phyloP scores from a whole-genome alignment of 2,888 invertebrate species.

The Diaphora mendica region DNA sequence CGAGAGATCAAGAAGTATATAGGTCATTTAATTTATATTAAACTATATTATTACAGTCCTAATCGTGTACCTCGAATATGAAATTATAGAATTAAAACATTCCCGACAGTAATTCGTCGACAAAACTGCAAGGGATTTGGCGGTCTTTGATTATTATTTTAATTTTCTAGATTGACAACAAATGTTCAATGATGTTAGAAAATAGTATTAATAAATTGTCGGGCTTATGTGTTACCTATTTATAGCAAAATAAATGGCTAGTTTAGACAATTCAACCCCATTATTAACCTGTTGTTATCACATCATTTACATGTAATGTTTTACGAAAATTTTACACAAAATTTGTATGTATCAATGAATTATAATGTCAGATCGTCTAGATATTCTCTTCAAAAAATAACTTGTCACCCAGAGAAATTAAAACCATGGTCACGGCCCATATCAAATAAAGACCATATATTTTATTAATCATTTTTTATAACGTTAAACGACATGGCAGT shows the following conservation, averaged over 20 bases:
- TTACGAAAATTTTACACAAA: background rate
- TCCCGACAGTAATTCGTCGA: constrained; percentile 66
- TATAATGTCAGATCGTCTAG: no score
- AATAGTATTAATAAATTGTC: background rate
- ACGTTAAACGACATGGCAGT: no score
- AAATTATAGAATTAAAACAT: constrained; percentile 69
- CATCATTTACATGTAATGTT: background rate
- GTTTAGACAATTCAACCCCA: background rate
- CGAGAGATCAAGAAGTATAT: constrained; percentile 42
- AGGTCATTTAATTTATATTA: constrained; percentile 29
- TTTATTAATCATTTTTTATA: no score
- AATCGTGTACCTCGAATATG: constrained; percentile 55
- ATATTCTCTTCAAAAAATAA: no score
- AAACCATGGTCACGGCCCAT: no score
- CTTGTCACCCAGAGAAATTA: no score
- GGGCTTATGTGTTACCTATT: background rate
- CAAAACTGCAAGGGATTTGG: constrained; percentile 63
- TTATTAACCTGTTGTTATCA: background rate
- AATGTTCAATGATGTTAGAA: background rate
- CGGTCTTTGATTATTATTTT: constrained; percentile 23
- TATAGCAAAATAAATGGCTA: background rate
- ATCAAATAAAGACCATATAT: no score
- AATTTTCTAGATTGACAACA: background rate
- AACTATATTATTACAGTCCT: constrained; percentile 40
- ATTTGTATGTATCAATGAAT: background rate